phyloP scores from a whole-genome alignment of 92 coral and sea anemone genomes.

The Micromussa lordhowensis region DNA sequence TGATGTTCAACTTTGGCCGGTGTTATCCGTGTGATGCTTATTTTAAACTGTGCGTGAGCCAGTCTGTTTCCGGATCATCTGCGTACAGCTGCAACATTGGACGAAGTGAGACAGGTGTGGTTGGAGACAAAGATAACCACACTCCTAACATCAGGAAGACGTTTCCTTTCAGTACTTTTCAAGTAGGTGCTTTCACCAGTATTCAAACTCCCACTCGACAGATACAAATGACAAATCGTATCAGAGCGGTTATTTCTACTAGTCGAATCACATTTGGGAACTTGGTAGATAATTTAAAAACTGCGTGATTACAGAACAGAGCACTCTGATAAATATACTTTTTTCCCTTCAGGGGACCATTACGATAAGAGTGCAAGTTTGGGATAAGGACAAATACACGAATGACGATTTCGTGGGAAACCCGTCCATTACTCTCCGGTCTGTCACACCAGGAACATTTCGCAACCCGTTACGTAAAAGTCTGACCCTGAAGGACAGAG shows the following conservation, averaged over 20 bases:
- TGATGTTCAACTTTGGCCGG: not conserved
- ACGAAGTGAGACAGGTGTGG: conserved; percentile 18
- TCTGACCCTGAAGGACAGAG: conserved; percentile 2
- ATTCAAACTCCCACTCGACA: not conserved
- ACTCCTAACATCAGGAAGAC: conserved; percentile 19
- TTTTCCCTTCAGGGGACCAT: conserved; percentile 24
- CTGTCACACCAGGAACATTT: conserved; percentile 27
- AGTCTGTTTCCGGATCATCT: conserved; percentile 1
- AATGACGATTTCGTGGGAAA: conserved; percentile 31
- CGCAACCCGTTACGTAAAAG: not conserved
- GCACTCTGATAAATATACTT: not conserved
- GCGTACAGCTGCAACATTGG: conserved; percentile 36
- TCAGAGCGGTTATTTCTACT: no score
- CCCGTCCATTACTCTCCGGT: conserved; percentile 12
- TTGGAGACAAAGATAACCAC: conserved; percentile 32
- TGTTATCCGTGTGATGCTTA: conserved; percentile 56
- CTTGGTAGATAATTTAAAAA: no score
- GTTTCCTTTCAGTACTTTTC: conserved; percentile 27
- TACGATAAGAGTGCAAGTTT: conserved; percentile 25
- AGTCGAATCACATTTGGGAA: no score
- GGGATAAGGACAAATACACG: conserved; percentile 51
- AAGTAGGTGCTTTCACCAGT: not conserved
- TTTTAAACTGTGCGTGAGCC: conserved; percentile 57
- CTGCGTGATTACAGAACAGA: not conserved
- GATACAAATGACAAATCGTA: not conserved